Conservation (phyloP, 2,888 invertebrate species). For the Parnassius apollo region DNA sequence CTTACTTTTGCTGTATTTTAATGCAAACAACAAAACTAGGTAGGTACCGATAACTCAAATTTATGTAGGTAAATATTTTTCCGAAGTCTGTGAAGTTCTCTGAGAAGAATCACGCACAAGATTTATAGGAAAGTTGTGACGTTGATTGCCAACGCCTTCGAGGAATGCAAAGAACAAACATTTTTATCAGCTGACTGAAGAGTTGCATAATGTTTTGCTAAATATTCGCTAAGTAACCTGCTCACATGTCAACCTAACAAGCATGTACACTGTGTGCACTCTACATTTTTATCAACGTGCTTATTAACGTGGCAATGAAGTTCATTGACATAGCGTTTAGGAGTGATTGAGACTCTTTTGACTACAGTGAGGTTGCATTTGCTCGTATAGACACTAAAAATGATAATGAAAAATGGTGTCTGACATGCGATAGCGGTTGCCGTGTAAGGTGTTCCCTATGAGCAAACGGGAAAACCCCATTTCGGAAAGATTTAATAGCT, state of each 20-base stretch:
- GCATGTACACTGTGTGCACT: constrained; percentile 31
- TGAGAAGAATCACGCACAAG: constrained; percentile 16
- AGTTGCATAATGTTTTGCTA: constrained; percentile 53
- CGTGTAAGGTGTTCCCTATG: too few relatives aligned
- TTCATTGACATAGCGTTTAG: constrained; percentile 20
- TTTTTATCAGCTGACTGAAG: constrained; percentile 53
- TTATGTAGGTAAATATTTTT: constrained; percentile 36
- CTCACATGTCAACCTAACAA: constrained; percentile 27
- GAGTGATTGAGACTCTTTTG: too few relatives aligned
- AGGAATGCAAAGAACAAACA: constrained; percentile 62
- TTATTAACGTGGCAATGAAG: constrained; percentile 27
- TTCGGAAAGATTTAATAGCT: too few relatives aligned
- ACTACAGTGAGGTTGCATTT: too few relatives aligned
- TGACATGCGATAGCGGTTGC: too few relatives aligned
- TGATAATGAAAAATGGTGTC: too few relatives aligned
- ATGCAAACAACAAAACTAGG: constrained; percentile 28
- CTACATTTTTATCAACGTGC: constrained; percentile 22
- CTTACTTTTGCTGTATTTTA: constrained; percentile 20
- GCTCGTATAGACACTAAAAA: too few relatives aligned
- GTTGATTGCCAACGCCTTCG: constrained; percentile 37
- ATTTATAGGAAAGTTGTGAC: constrained; percentile 35
- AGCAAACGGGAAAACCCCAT: too few relatives aligned
- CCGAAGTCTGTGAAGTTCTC: constrained; percentile 18
- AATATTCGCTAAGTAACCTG: constrained; percentile 40
- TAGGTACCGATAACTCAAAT: constrained; percentile 31